These are phyloP conservation scores for Clarias laeviceps DNA, from an alignment of 2,797 vertebrate species.

Conservation along the genomic window DNA sequence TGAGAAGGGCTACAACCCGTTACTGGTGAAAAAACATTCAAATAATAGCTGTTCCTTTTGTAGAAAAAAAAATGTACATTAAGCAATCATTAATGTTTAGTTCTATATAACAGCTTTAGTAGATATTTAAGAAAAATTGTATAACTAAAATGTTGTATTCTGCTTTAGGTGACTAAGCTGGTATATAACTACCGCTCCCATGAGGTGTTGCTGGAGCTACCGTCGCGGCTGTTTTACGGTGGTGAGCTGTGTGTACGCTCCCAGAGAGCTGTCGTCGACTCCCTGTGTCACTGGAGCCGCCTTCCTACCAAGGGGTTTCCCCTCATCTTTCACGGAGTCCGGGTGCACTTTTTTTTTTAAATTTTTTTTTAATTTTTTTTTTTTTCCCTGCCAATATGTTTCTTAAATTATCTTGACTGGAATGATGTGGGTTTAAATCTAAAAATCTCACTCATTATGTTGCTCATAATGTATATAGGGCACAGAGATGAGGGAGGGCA, in stretches of 20 bases:
- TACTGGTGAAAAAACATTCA: constrained; percentile 78
- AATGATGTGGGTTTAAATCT: not conserved
- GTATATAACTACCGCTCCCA: constrained; percentile 94
- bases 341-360: constrained; percentile 71
- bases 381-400: not conserved
- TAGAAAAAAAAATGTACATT: not conserved
- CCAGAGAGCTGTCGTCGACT: constrained; percentile 72
- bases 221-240: constrained; percentile 91
- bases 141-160: not conserved
- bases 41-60: not conserved
- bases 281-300: constrained; percentile 83
- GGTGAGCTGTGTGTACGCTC: constrained; percentile 84
- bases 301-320: constrained; percentile 90
- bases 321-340: constrained; percentile 88
- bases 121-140: not conserved
- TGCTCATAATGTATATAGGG: constrained; percentile 76
- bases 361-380: too few relatives aligned
- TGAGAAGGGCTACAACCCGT: constrained; percentile 86
- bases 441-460: not conserved
- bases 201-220: constrained; percentile 81
- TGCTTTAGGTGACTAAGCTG: constrained; percentile 87
- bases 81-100: not conserved
- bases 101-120: not conserved
- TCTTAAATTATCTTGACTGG: not conserved
- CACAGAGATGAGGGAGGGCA: constrained; percentile 86